Conservation (phyloP, 1,140 invertebrate genomes). For the Laodelphax striatellus region DNA sequence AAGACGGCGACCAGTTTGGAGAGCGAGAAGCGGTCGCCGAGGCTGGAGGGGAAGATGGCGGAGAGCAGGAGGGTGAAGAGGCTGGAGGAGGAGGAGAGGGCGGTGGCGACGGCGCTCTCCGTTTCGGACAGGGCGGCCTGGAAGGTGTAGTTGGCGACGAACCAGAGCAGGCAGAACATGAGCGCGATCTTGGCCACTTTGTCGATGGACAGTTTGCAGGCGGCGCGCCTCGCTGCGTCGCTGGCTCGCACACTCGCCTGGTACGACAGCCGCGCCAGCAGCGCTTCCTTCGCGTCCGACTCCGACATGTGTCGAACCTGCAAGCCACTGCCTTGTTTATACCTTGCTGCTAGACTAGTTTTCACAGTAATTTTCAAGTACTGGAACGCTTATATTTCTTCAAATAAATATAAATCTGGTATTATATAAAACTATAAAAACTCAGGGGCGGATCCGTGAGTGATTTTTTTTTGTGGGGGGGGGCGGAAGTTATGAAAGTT, state of each 20-base stretch:
- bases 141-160: conserved; percentile 68
- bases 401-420: too few species aligned
- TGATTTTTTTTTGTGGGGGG: too few species aligned
- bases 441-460: too few species aligned
- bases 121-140: conserved; percentile 64
- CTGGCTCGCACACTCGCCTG: conserved; percentile 61
- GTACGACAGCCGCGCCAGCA: conserved; percentile 74
- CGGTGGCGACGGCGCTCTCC: conserved; percentile 63
- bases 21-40: conserved; percentile 64
- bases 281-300: conserved; percentile 67
- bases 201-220: conserved; percentile 54
- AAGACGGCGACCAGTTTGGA: conserved; percentile 68
- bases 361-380: too few species aligned
- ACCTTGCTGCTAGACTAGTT: too few species aligned
- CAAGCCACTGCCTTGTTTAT: background rate
- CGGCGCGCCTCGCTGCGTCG: conserved; percentile 49
- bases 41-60: conserved; percentile 64
- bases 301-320: conserved; percentile 66
- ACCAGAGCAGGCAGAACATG: conserved; percentile 72
- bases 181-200: conserved; percentile 62
- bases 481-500: too few species aligned
- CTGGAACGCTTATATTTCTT: too few species aligned
- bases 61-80: conserved; percentile 74
- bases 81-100: conserved; percentile 70
- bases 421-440: too few species aligned